phyloP scores from a whole-genome alignment of 2,888 invertebrate species.

The Bursaphelenchus okinawaensis region DNA sequence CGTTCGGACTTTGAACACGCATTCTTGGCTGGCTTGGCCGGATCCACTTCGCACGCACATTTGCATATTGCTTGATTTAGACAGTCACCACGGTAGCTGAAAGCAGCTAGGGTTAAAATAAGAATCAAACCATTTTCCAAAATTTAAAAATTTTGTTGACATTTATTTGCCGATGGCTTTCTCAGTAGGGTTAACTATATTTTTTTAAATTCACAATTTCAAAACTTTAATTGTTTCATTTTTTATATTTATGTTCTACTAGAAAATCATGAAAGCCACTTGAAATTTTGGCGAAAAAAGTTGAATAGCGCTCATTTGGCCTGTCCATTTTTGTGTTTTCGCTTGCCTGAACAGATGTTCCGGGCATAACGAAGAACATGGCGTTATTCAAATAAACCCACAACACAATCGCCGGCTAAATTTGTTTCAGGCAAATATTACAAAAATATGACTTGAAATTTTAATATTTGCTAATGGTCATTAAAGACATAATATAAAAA shows the following conservation, averaged over 20 bases:
- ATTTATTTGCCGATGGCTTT: too few relatives aligned
- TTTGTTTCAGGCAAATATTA: too few relatives aligned
- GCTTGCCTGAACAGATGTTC: neutral
- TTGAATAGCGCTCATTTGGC: neutral
- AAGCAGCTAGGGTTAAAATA: too few relatives aligned
- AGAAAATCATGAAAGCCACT: neutral
- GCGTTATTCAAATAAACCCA: neutral
- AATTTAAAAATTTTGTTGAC: neutral
- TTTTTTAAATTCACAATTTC: too few relatives aligned
- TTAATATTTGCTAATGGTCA: too few relatives aligned
- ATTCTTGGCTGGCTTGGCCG: slow-evolving; percentile 56
- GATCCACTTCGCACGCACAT: slow-evolving; percentile 57
- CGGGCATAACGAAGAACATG: too few relatives aligned
- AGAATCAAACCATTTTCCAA: neutral
- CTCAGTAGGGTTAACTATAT: too few relatives aligned
- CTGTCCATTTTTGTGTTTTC: neutral
- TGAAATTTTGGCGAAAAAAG: neutral
- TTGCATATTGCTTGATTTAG: slow-evolving; percentile 58
- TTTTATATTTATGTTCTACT: too few relatives aligned
- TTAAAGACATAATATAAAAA: too few relatives aligned
- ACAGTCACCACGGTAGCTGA: slow-evolving; percentile 57
- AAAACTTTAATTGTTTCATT: too few relatives aligned
- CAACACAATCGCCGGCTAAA: neutral
- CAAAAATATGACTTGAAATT: too few relatives aligned
- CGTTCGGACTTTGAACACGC: slow-evolving; percentile 55